A percentile compares a stretch with the other conserved stretches of the same genome.
These are phyloP conservation scores for Hystrix cristata DNA, from an alignment of 2,113 vertebrate genomes.

Conservation along the genomic window DNA sequence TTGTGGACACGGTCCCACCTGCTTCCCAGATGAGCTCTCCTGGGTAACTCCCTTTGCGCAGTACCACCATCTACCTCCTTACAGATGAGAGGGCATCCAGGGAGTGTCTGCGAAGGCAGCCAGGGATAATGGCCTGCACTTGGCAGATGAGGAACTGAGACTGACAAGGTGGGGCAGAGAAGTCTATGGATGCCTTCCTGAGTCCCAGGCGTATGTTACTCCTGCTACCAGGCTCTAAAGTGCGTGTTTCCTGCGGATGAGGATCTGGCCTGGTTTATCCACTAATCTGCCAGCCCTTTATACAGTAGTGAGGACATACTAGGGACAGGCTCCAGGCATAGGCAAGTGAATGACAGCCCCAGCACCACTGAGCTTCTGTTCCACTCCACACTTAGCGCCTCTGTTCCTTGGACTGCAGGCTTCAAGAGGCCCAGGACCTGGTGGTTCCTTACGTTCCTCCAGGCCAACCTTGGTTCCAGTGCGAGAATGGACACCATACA, in stretches of 20 bases:
- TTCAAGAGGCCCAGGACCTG: neutral
- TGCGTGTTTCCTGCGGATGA: neutral
- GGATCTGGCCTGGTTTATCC: neutral
- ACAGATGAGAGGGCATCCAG: neutral
- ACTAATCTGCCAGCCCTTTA: neutral
- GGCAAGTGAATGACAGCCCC: neutral
- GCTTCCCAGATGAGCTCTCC: neutral
- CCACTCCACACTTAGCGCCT: neutral
- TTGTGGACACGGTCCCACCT: rapidly evolving
- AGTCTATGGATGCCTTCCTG: neutral
- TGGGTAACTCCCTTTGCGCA: neutral
- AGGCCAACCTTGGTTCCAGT: neutral
- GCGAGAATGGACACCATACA: neutral
- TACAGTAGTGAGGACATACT: neutral
- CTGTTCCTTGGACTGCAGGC: too few species aligned
- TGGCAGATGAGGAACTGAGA: neutral
- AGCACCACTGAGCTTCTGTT: neutral
- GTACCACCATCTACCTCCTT: neutral
- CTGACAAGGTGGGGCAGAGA: neutral
- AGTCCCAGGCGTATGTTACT: neutral
- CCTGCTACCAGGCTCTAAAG: neutral
- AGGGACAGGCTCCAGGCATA: neutral
- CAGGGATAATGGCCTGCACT: neutral
- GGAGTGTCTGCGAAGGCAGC: neutral
- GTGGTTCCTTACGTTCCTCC: rapidly evolving